Evolutionary conservation across 2,113 vertebrate species (phyloP).

Genomic region (Vulpes vulpes): DNA sequence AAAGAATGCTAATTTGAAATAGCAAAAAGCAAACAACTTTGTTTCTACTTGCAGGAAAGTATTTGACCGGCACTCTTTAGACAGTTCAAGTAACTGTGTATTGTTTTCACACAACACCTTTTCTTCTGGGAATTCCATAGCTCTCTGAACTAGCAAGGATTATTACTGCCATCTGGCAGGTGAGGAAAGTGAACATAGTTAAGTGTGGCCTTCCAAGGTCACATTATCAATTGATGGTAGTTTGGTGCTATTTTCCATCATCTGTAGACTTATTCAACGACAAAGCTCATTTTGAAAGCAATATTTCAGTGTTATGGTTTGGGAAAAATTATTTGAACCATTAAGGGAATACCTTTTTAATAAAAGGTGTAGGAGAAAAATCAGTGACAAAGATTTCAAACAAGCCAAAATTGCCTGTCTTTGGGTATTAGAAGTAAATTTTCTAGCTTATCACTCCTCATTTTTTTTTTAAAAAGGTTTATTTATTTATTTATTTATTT

Average conservation of each 20-base stretch:
- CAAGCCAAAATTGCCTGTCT: neutral
- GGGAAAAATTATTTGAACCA: conserved; percentile 26
- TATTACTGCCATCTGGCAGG: neutral
- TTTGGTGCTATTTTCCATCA: conserved; percentile 11
- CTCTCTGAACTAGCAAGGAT: neutral
- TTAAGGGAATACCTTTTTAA: conserved; percentile 60
- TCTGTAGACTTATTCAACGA: conserved; percentile 42
- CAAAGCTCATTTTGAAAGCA: conserved; percentile 40
- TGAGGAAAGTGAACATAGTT: neutral
- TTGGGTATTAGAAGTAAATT: conserved; percentile 52
- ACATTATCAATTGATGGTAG: neutral
- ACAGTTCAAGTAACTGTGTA: neutral
- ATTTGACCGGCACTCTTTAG: neutral
- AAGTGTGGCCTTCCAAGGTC: neutral
- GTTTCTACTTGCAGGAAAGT: neutral
- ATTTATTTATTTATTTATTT: neutral
- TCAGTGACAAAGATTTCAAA: conserved; percentile 52
- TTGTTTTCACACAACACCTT: neutral
- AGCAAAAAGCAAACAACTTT: neutral
- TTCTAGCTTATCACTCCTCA: neutral
- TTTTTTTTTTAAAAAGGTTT: neutral
- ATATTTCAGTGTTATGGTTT: conserved; percentile 12
- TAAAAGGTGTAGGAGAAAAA: conserved; percentile 12
- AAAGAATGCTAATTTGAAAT: neutral
- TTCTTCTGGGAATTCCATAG: neutral